These are phyloP conservation scores for Ailurus styani DNA, from an alignment of 2,113 vertebrate genomes.

Conservation along the genomic window DNA sequence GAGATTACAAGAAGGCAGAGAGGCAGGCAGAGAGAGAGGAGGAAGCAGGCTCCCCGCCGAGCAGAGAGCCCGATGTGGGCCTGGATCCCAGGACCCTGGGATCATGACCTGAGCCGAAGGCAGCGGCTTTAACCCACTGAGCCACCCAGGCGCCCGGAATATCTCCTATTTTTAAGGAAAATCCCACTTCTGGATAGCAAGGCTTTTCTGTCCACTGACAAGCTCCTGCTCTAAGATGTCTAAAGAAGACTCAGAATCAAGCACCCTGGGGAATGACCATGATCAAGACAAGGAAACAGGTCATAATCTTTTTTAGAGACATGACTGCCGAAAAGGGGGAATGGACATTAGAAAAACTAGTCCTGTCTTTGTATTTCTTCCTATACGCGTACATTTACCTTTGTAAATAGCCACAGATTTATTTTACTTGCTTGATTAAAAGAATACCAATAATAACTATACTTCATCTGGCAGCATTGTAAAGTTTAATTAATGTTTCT, in stretches of 20 bases:
- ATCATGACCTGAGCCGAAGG: too few relatives aligned
- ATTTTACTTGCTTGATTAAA: conserved; percentile 51
- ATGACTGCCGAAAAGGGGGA: not conserved
- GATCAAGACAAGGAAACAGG: not conserved
- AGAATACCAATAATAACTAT: conserved; percentile 31
- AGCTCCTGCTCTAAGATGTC: not conserved
- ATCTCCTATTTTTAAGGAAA: conserved; percentile 30
- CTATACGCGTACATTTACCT: conserved; percentile 22
- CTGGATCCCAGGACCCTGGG: too few relatives aligned
- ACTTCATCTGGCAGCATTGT: conserved; percentile 5
- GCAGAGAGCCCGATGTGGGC: too few relatives aligned
- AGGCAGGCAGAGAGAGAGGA: too few relatives aligned
- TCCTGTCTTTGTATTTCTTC: conserved; percentile 31
- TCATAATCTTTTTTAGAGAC: conserved; percentile 6
- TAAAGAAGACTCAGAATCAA: conserved; percentile 5
- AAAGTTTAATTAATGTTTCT: conserved; percentile 65
- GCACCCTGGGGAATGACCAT: not conserved
- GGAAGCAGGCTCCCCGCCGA: too few relatives aligned
- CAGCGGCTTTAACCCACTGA: too few relatives aligned
- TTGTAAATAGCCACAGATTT: conserved; percentile 42
- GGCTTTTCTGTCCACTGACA: not conserved
- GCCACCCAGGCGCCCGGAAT: too few relatives aligned
- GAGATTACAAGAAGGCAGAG: too few relatives aligned
- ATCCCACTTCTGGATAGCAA: not conserved
- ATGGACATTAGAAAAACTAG: not conserved